Evolutionary conservation across 92 coral and sea anemone genomes (phyloP), one percentile per base, ranked within the genome.

Genomic region (Phymanthus crucifer): DNA sequence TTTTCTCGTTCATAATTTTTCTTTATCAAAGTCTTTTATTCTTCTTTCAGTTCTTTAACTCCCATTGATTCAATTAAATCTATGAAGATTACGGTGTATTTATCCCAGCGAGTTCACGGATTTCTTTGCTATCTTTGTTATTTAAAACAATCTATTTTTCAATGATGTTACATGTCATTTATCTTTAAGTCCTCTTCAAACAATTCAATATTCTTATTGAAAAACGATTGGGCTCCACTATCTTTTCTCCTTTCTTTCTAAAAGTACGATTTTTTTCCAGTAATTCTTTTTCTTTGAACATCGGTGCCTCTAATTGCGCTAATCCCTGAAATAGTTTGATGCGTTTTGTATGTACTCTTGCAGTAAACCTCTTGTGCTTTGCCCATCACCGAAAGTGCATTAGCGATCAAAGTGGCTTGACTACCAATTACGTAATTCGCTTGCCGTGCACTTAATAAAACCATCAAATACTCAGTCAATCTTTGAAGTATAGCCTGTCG

Each of bases 351-450:
- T 45, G 80, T 35, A 37, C 56, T 61, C 65, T 77, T 50, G 12
- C 56, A 64, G 23, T 61, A 77, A 74, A 77, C 16, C 69, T 38
- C 12, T 70, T n/a, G 72, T 77, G 46, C 81, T 77, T 77, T 77
- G 26, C 56, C 33, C 67, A 38, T 61, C 72, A 74, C 78, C 40
- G 31, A 61, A 72, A 50, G 56, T 77, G 57, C 81, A 77, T 77
- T 77, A 77, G 81, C 26, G 81, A 34, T 77, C 64, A 77, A 77
- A 77, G 81, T 46, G 48, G n/a, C 71, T 35, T 24, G 36, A 37
- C 56, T 37, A 37, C 36, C 72, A 61, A 77, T 77, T 77, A 77
- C 81, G 81, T 77, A 77, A 77, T 77, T 77, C 68, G 72, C 18
- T 77, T 77, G 13, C 52, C 67, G 47, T 37, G 35, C 81, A 77